Conservation (phyloP, 2,888 invertebrate genomes). For the Mantis religiosa region DNA sequence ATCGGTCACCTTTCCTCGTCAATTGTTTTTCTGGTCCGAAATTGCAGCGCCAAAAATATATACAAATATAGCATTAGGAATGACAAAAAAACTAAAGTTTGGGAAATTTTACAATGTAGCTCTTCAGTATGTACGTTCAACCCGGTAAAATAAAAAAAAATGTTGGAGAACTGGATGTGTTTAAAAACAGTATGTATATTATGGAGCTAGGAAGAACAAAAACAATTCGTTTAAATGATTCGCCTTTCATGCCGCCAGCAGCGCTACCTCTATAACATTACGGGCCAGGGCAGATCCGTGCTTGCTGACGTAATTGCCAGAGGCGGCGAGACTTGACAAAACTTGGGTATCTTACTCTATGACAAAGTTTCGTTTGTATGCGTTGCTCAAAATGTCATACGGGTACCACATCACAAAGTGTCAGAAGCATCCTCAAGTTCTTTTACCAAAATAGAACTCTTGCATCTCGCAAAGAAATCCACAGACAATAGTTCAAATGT, state of each 20-base stretch:
- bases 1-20: no score
- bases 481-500: not conserved
- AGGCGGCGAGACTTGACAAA: not conserved
- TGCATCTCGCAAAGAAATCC: not conserved
- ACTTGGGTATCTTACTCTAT: not conserved
- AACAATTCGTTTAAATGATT: not conserved
- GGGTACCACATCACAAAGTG: not conserved
- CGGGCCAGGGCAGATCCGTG: not conserved
- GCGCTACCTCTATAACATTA: not conserved
- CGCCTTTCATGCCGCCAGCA: not conserved
- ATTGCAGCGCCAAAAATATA: no score
- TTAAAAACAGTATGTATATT: no score
- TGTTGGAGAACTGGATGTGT: no score
- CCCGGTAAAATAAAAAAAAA: no score
- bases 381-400: not conserved
- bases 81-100: no score
- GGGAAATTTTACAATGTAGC: no score
- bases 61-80: no score
- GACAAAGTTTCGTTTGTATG: not conserved
- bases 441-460: not conserved
- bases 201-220: no score
- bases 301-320: not conserved
- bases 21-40: no score
- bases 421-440: not conserved
- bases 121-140: no score